These are phyloP conservation scores for Ametastegia equiseti DNA, from an alignment of 2,888 invertebrate genomes.

Conservation along the genomic window DNA sequence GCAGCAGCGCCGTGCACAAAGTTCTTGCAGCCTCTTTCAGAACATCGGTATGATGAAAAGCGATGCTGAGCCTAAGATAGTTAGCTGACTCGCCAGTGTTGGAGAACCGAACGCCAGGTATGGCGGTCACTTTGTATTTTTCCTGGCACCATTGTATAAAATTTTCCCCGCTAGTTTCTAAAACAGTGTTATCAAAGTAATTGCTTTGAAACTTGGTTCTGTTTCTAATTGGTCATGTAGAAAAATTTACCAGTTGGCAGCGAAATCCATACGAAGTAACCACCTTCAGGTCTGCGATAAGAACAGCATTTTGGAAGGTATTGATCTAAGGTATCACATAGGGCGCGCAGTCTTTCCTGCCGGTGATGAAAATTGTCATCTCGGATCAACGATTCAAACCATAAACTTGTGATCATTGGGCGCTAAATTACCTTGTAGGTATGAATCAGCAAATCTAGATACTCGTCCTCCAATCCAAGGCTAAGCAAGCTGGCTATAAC, in stretches of 20 bases:
- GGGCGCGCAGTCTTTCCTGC: constrained; percentile 75
- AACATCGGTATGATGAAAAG: constrained; percentile 75
- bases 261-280: constrained; percentile 81
- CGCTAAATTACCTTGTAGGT: constrained; percentile 70
- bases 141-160: constrained; percentile 75
- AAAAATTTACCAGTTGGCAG: constrained; percentile 74
- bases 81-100: constrained; percentile 69
- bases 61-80: constrained; percentile 77
- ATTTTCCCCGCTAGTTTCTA: constrained; percentile 70
- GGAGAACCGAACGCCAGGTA: constrained; percentile 76
- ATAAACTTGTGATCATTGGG: background rate
- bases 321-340: constrained; percentile 73
- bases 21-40: constrained; percentile 71
- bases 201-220: background rate
- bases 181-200: background rate
- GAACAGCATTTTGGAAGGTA: constrained; percentile 75
- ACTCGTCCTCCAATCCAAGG: constrained; percentile 76
- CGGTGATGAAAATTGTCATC: background rate
- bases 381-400: background rate
- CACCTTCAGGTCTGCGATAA: constrained; percentile 77
- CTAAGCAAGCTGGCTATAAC: constrained; percentile 78
- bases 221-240: background rate
- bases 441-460: constrained; percentile 73
- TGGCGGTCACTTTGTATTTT: constrained; percentile 75
- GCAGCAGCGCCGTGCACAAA: constrained; percentile 72